These are phyloP conservation scores for Lepidotrigona ventralis DNA, from an alignment of 1,140 invertebrate genomes.

Conservation along the genomic window DNA sequence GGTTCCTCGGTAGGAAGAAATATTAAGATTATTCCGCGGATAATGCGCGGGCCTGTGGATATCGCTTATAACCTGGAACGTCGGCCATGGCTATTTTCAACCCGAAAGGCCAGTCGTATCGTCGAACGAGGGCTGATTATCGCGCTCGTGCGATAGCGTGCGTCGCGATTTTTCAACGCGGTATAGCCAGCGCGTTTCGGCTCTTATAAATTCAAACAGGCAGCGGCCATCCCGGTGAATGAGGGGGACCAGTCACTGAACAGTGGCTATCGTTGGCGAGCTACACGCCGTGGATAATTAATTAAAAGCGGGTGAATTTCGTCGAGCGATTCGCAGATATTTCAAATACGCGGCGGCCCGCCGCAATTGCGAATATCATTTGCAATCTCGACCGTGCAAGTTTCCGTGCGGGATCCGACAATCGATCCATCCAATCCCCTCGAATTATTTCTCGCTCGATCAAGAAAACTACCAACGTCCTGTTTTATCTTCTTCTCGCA, in stretches of 20 bases:
- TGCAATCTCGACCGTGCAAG: neutral
- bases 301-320: conserved; percentile 24
- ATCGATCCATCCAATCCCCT: neutral
- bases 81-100: neutral
- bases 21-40: neutral
- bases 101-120: neutral
- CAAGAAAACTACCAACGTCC: neutral
- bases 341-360: neutral
- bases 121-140: neutral
- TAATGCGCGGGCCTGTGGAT: neutral
- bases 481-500: too few relatives aligned
- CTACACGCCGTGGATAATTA: conserved; percentile 23
- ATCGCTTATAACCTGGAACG: neutral
- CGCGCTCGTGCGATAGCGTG: neutral
- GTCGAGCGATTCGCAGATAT: neutral
- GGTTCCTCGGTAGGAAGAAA: neutral
- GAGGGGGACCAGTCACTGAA: too few relatives aligned
- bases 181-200: neutral
- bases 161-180: conserved; percentile 3
- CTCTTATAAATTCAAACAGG: neutral
- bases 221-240: neutral
- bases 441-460: too few relatives aligned
- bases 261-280: neutral
- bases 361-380: conserved; percentile 9
- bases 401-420: neutral